Evolutionary conservation across 2,113 vertebrate species (phyloP), one percentile per base, ranked within the genome.

Genomic region (Hirundichthys speculiger): DNA sequence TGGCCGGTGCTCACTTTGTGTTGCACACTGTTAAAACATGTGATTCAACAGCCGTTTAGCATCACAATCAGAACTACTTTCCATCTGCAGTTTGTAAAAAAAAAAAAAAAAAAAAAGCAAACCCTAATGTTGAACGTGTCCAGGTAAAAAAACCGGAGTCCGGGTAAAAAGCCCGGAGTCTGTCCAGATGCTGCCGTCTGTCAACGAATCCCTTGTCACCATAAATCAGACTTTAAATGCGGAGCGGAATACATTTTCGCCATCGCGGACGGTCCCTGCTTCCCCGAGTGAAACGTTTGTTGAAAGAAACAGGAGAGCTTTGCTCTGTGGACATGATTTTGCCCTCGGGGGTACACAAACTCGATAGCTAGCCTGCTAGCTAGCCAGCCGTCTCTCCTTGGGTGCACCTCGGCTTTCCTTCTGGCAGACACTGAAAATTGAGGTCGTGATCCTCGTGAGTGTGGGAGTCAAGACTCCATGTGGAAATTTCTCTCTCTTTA

Each of bases 351-450:
- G 68, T 76, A 84, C 85, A 83, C 86, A 76, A 73, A 85, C 80
- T 75, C 83, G 73, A 80, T 60, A 77, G 76, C 75, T 73, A 73
- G 80, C 83, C 16, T 46, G 69, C 71, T 43, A 59, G 80, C 79
- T 55, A 57, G 75, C 85, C 81, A 77, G 79, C 77, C 59, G 2
- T 65, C 66, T 75, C 79, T 74, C 77, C 69, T 69, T 61, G 78
- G 85, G 61, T 66, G 86, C 81, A 84, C 86, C 87, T 84, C 74
- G 49, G 80, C 79, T 77, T 78, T 88, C 85, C 72, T 79, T n/a
- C 79, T 80, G 80, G 78, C 79, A 79, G 82, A 73, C 77, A 40
- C 77, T 57, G 88, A 84, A 90, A 89, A 92, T 91, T 86, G 89
- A 90, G 90, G 90, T 91, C 81, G 73, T 47, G 87, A 88, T 80